Conservation (phyloP, 2,113 vertebrate genomes). For the Scomber scombrus region DNA sequence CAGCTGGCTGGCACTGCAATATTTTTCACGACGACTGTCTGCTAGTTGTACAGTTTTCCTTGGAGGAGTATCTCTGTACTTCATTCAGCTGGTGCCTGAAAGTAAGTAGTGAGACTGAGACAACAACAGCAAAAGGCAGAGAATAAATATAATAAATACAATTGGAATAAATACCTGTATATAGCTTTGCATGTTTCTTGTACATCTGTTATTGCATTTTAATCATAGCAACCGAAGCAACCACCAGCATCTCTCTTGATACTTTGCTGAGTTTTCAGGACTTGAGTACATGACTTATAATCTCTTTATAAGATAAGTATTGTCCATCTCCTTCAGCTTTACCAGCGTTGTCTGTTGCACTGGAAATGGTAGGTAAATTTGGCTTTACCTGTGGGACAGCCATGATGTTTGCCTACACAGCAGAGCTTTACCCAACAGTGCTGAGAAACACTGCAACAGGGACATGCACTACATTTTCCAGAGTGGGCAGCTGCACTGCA, state of each 20-base stretch:
- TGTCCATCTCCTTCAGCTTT: slow-evolving; percentile 75
- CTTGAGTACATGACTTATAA: too few species aligned
- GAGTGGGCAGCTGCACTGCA: slow-evolving; percentile 88
- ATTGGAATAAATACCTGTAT: too few species aligned
- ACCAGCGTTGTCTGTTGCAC: slow-evolving; percentile 62
- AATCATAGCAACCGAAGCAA: too few species aligned
- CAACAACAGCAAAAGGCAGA: too few species aligned
- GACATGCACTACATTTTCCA: slow-evolving; percentile 86
- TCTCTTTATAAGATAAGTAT: neutral
- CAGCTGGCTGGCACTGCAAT: slow-evolving; percentile 86
- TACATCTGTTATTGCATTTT: too few species aligned
- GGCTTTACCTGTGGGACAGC: slow-evolving; percentile 84
- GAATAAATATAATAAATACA: too few species aligned
- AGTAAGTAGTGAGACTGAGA: slow-evolving; percentile 74
- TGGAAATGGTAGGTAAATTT: slow-evolving; percentile 92
- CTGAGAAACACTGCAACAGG: slow-evolving; percentile 92
- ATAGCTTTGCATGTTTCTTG: too few species aligned
- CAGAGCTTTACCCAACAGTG: slow-evolving; percentile 91
- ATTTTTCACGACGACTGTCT: slow-evolving; percentile 83
- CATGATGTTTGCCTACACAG: slow-evolving; percentile 89
- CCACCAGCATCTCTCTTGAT: too few species aligned
- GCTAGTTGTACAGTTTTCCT: slow-evolving; percentile 80
- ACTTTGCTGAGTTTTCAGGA: too few species aligned
- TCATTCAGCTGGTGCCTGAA: slow-evolving; percentile 88
- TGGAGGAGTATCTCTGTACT: slow-evolving; percentile 86